phyloP scores from a whole-genome alignment of 2,113 vertebrate species.

The Bathybates hornii region DNA sequence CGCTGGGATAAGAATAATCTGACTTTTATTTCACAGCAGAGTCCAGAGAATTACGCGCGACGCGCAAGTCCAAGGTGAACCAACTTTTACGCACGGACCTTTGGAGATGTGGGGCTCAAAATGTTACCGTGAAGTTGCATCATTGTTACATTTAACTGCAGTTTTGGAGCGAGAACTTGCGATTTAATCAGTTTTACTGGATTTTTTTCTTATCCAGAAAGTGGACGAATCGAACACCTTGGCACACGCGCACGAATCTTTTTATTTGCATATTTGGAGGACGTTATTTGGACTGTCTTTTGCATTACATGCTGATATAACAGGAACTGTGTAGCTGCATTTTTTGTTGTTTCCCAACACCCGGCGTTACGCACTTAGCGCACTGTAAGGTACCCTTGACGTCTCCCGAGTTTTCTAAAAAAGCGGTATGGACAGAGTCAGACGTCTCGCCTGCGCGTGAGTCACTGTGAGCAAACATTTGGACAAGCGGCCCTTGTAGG shows the following conservation, averaged over 20 bases:
- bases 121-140: background rate
- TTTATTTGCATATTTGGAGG: background rate
- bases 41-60: constrained; percentile 42
- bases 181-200: background rate
- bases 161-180: background rate
- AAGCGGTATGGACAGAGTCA: constrained; percentile 9
- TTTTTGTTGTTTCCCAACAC: background rate
- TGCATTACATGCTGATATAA: background rate
- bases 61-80: background rate
- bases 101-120: background rate
- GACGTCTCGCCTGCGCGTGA: constrained; percentile 50
- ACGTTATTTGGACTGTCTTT: background rate
- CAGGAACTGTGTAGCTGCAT: background rate
- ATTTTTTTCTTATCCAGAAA: background rate
- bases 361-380: constrained; percentile 26
- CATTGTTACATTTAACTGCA: background rate
- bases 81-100: constrained; percentile 56
- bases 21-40: background rate
- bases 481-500: background rate
- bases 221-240: background rate
- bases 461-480: constrained; percentile 49
- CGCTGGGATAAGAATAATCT: background rate
- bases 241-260: background rate
- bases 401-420: constrained; percentile 18
- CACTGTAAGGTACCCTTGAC: background rate